Conservation (phyloP, 2,113 vertebrate species). For the Pterocles gutturalis region DNA sequence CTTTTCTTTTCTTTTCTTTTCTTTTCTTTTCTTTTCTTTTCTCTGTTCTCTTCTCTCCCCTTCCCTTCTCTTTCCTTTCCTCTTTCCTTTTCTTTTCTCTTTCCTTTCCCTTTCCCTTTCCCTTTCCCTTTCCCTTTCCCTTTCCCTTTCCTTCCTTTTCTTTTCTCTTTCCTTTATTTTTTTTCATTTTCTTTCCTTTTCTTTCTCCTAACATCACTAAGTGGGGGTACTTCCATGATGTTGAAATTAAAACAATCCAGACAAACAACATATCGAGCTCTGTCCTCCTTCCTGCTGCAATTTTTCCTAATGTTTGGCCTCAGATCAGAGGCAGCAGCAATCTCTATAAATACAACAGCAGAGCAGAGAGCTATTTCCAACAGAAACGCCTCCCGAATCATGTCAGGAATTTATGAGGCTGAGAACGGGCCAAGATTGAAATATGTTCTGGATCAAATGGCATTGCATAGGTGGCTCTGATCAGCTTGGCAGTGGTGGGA, state of each 20-base stretch:
- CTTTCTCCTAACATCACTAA: not conserved
- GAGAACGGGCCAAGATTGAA: slow-evolving; percentile 36
- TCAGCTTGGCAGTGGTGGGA: slow-evolving; percentile 22
- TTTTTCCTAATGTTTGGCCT: slow-evolving; percentile 54
- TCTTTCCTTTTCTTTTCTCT: not conserved
- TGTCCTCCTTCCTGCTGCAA: slow-evolving; percentile 42
- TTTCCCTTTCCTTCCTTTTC: not conserved
- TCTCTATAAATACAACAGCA: slow-evolving; percentile 9
- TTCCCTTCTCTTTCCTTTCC: not conserved
- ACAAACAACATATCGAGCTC: not conserved
- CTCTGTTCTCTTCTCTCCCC: too few relatives aligned
- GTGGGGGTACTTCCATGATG: not conserved
- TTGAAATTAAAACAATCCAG: slow-evolving; percentile 54
- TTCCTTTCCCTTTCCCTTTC: not conserved
- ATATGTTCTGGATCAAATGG: slow-evolving; percentile 55
- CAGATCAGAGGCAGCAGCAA: slow-evolving; percentile 55
- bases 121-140: not conserved
- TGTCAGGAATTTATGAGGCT: slow-evolving; percentile 69
- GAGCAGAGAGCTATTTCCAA: slow-evolving; percentile 36
- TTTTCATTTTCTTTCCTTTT: not conserved
- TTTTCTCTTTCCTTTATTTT: not conserved
- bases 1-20: not conserved
- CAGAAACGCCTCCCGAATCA: slow-evolving; percentile 57
- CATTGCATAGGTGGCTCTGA: slow-evolving; percentile 56
- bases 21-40: not conserved